These are phyloP conservation scores for Xanthorhoe designata DNA, from an alignment of 2,888 invertebrate genomes.

Conservation along the genomic window DNA sequence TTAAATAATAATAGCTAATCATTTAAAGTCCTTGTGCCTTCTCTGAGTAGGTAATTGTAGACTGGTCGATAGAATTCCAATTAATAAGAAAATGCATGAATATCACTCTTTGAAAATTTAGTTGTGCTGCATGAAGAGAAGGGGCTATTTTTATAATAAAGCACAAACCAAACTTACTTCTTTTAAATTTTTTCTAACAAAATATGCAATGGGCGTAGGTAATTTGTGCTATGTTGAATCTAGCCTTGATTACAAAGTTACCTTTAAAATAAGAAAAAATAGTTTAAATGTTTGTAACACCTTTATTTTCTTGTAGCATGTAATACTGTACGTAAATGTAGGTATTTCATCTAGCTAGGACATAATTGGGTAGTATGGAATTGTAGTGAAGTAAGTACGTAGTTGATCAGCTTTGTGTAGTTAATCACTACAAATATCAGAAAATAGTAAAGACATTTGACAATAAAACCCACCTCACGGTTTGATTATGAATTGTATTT, in stretches of 20 bases:
- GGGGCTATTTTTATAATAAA: not conserved
- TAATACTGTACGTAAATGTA: conserved; percentile 1
- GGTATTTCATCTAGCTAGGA: conserved; percentile 33
- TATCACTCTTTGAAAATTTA: conserved; percentile 14
- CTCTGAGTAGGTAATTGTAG: conserved; percentile 35
- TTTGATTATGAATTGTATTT: conserved; percentile 33
- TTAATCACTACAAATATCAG: conserved; percentile 16
- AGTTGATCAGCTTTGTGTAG: conserved; percentile 40
- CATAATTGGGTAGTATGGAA: conserved; percentile 30
- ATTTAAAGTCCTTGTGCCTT: conserved; percentile 51
- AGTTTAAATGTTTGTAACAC: conserved; percentile 14
- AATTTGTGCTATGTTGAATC: conserved; percentile 3
- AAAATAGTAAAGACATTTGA: conserved; percentile 30
- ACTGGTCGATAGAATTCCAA: conserved; percentile 23
- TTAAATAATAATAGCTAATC: conserved; percentile 11
- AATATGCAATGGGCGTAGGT: not conserved
- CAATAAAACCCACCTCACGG: conserved; percentile 43
- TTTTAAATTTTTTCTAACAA: not conserved
- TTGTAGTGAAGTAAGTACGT: conserved; percentile 37
- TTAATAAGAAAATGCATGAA: conserved; percentile 11
- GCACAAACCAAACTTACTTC: not conserved
- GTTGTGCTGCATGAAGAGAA: conserved; percentile 4
- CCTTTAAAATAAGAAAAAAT: conserved; percentile 10
- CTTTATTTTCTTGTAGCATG: conserved; percentile 13
- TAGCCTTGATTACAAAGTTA: conserved; percentile 13